phyloP scores from a whole-genome alignment of 1,140 invertebrate genomes.

The Brachionus plicatilis region DNA sequence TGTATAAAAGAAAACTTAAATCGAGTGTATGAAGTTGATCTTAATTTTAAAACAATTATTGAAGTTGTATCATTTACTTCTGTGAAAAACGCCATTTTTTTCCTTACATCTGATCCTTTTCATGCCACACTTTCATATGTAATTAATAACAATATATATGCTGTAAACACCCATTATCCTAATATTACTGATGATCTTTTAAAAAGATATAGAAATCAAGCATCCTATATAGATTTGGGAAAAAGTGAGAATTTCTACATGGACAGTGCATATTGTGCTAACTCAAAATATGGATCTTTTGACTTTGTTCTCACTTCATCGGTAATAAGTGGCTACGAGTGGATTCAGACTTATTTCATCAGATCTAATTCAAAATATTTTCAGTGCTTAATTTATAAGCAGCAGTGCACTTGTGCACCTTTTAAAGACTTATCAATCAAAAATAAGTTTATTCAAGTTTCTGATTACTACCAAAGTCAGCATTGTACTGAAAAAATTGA shows the following conservation, averaged over 20 bases:
- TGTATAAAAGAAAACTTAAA: not conserved
- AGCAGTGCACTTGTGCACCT: not conserved
- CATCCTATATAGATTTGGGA: not conserved
- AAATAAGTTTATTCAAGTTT: slow-evolving; percentile 12
- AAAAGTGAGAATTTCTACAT: not conserved
- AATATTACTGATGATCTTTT: not conserved
- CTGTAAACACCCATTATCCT: not conserved
- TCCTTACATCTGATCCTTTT: slow-evolving; percentile 10
- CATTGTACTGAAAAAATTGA: not conserved
- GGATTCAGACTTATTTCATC: not conserved
- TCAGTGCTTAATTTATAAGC: not conserved
- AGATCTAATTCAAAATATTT: slow-evolving; percentile 1
- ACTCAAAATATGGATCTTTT: not conserved
- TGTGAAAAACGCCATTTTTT: not conserved
- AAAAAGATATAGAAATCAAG: not conserved
- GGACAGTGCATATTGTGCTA: not conserved
- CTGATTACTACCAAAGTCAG: not conserved
- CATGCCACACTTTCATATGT: slow-evolving; percentile 16
- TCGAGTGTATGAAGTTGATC: slow-evolving; percentile 23
- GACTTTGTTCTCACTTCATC: not conserved
- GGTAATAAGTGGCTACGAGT: not conserved
- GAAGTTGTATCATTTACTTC: not conserved
- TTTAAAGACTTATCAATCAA: not conserved
- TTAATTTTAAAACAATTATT: not conserved
- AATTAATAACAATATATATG: not conserved